Conservation (phyloP, 1,140 invertebrate species). For the Ephestia elutella region DNA sequence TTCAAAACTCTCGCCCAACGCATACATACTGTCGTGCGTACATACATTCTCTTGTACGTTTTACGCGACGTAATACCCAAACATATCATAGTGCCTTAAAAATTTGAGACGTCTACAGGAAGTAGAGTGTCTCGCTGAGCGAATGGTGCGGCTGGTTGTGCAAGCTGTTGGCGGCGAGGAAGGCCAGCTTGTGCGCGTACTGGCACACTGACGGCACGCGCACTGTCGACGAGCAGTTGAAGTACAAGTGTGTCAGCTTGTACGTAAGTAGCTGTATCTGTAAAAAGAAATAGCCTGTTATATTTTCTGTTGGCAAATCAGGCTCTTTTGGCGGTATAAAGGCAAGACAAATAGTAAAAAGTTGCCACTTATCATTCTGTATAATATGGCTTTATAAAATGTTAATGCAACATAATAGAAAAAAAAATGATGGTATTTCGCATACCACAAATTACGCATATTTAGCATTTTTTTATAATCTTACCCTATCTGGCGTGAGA, state of each 20-base stretch:
- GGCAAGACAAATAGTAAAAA: no score
- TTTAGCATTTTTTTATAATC: constrained; percentile 12
- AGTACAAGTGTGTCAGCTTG: constrained; percentile 95
- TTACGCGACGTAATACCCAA: no score
- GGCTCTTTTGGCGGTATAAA: no score
- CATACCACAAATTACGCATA: no score
- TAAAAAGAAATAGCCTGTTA: neutral
- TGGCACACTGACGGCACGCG: constrained; percentile 93
- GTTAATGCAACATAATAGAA: no score
- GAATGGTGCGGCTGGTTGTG: constrained; percentile 76
- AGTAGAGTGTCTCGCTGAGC: constrained; percentile 79
- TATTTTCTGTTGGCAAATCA: neutral
- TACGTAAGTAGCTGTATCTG: constrained; percentile 89
- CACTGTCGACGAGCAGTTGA: constrained; percentile 92
- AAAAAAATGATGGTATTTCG: no score
- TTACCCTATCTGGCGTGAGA: constrained; percentile 81
- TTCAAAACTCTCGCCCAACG: no score
- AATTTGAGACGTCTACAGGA: constrained; percentile 69
- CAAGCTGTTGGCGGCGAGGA: constrained; percentile 84
- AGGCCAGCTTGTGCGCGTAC: constrained; percentile 91
- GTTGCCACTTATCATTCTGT: neutral
- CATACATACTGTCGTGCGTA: no score
- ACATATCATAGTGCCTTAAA: neutral
- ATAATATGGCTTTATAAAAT: neutral
- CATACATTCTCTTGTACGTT: no score